Base-by-base conservation (phyloP, 2,797 vertebrate species). In the Crocodylus rhombifer region DNA sequence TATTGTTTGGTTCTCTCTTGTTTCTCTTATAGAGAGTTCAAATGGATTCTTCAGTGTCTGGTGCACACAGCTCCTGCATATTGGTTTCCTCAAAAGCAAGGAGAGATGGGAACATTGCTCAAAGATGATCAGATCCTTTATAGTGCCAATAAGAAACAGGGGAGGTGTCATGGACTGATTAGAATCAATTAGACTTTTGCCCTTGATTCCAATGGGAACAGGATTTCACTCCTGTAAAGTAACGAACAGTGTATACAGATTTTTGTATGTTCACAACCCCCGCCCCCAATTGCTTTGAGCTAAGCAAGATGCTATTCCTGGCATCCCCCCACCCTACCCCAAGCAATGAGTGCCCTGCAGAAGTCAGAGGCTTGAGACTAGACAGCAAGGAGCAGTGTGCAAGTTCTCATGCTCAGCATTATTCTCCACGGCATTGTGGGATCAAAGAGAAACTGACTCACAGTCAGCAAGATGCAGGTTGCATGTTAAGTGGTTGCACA, bases 401-500 rank as follows among this genome's bases (percentile, higher is more conserved):
- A 7, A 86, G 82, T 88, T 81, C 65, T 89, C 51, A 36, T 61
- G 82, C 89, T 90, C 91, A 56, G 92, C 87, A 9, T 65, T 71
- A n/a, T 82, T 77, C 73, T 67, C 91, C 7, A 1, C 0, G 4
- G 90, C 58, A 7, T 0, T 1, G 3, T 7, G 82, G 77, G 95
- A 92, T 85, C 94, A 89, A 82, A 88, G 89, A 80, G 42, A 42
- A 74, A 61, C 79, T 79, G 91, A 82, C 90, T 92, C 51, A 76
- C 61, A 36, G 82, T 36, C 94, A 85, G 94, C 84, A 91, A 88
- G 86, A 92, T 3, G 16, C 86, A 64, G 62, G 61, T 25, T 77
- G 91, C 79, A 82, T 90, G 79, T 76, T 89, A 92, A 95, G 89
- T 28, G 91, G 62, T 87, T 94, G 83, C 69, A 17, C 10, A 77